Evolutionary conservation across 2,888 invertebrate genomes (phyloP).

Genomic region (Hesperia comma): DNA sequence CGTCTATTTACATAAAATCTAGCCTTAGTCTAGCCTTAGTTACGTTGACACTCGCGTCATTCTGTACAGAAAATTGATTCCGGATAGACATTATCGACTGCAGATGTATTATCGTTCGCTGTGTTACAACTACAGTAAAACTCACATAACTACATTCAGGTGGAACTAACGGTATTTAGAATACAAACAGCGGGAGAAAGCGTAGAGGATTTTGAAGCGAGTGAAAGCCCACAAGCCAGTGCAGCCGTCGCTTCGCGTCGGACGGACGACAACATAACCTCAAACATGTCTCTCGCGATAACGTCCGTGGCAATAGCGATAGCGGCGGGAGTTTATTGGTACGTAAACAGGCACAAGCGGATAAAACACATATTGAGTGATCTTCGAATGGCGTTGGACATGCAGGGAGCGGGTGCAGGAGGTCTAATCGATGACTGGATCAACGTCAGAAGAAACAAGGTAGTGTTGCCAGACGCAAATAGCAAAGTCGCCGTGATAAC

Average conservation of each 20-base stretch:
- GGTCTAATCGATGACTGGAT: slow-evolving; percentile 85
- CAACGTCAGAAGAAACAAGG: slow-evolving; percentile 81
- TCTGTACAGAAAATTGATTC: not conserved
- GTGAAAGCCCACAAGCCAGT: slow-evolving; percentile 74
- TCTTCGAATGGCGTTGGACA: slow-evolving; percentile 80
- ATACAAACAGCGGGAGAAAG: slow-evolving; percentile 75
- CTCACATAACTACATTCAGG: slow-evolving; percentile 38
- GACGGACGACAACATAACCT: slow-evolving; percentile 62
- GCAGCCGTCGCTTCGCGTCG: slow-evolving; percentile 62
- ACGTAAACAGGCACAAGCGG: slow-evolving; percentile 81
- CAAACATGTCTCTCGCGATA: slow-evolving; percentile 66
- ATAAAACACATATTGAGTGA: slow-evolving; percentile 79
- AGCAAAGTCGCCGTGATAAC: slow-evolving; percentile 92
- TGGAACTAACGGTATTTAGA: slow-evolving; percentile 74
- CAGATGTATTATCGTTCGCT: slow-evolving; percentile 41
- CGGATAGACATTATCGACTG: slow-evolving; percentile 10
- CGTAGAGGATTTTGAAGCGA: slow-evolving; percentile 70
- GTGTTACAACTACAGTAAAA: slow-evolving; percentile 46
- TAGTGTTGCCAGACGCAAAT: slow-evolving; percentile 85
- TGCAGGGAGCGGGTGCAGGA: slow-evolving; percentile 84
- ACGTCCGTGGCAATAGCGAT: slow-evolving; percentile 55
- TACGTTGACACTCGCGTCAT: not conserved
- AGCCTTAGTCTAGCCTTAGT: not conserved
- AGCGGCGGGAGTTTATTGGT: slow-evolving; percentile 70
- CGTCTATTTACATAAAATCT: not conserved